These are phyloP conservation scores for Candidula unifasciata DNA, from an alignment of 2,888 invertebrate species.

Conservation along the genomic window DNA sequence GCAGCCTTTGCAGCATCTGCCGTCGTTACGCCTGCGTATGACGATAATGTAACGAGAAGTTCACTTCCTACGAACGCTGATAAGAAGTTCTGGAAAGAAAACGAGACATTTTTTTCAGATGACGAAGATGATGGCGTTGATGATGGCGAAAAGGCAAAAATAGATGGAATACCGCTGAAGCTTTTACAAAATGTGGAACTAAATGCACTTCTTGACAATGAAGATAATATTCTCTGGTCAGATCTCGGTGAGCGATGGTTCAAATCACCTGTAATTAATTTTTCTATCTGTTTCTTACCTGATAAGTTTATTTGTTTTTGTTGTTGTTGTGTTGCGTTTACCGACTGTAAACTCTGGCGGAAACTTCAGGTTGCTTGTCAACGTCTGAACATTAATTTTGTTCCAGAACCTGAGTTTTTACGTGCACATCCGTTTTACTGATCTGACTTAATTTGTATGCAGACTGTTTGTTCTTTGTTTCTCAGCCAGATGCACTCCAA, in stretches of 20 bases:
- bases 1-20: background rate
- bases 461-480: too few species aligned
- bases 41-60: background rate
- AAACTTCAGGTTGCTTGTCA: too few species aligned
- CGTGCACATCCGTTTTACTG: too few species aligned
- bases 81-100: background rate
- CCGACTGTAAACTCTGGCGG: too few species aligned
- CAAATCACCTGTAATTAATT: too few species aligned
- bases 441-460: too few species aligned
- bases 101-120: background rate
- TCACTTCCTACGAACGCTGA: background rate
- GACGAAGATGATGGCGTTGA: background rate
- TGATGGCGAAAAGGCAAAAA: background rate
- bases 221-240: slow-evolving; percentile 21
- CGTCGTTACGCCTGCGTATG: background rate
- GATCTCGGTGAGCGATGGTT: slow-evolving; percentile 36
- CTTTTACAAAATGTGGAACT: slow-evolving; percentile 36
- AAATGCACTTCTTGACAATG: slow-evolving; percentile 23
- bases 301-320: too few species aligned
- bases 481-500: too few species aligned
- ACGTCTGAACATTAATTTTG: too few species aligned
- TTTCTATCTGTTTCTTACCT: too few species aligned
- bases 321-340: too few species aligned
- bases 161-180: slow-evolving; percentile 28
- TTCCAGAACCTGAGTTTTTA: too few species aligned